Base-by-base conservation (phyloP, 2,797 vertebrate species). In the Danio jaintianensis region DNA sequence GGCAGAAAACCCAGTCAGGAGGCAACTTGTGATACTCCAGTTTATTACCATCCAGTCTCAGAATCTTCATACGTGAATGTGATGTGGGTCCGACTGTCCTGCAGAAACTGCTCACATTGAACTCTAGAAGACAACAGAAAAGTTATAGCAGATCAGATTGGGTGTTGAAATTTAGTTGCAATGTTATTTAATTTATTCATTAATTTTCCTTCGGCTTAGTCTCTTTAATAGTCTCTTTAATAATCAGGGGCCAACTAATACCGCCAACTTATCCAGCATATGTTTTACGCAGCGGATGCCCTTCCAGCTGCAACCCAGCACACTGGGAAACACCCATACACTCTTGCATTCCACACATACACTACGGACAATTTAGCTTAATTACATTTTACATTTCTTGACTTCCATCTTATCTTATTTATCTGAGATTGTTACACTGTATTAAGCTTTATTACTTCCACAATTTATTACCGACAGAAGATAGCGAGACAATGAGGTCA, bases 41-140 rank as follows among this genome's bases (percentile, higher is more conserved):
- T 72, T 87, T 88, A 87, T 95, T 95, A 53, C 93, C 94, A 9
- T 95, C 94, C 85, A 95, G 79, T 45, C 94, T 87, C 16, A 95
- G 86, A 67, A 93, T 86, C 88, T 89, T 93, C 79, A 94, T 86
- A 42, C 87, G 88, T 77, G 94, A 95, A 87, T 92, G 94, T 45
- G 91, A 91, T 56, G 81, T 48, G 38, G 89, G 91, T 62, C 90
- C 92, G 48, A 90, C 87, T 55, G 90, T 90, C 86, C 90, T 88
- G 89, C 94, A 95, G 85, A 95, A 92, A 85, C 93, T 94, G 43
- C 80, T 92, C 75, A 91, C 15, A 36, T 92, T 94, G 88, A 94
- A 92, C 80, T 88, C 94, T 95, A 78, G 11, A 55, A 82, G 52
- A 71, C 83, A 87, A 36, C 69, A 63, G 79, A 76, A 61, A 74